These are phyloP conservation scores for Villa cingulata DNA, from an alignment of 2,888 invertebrate species.

Conservation along the genomic window DNA sequence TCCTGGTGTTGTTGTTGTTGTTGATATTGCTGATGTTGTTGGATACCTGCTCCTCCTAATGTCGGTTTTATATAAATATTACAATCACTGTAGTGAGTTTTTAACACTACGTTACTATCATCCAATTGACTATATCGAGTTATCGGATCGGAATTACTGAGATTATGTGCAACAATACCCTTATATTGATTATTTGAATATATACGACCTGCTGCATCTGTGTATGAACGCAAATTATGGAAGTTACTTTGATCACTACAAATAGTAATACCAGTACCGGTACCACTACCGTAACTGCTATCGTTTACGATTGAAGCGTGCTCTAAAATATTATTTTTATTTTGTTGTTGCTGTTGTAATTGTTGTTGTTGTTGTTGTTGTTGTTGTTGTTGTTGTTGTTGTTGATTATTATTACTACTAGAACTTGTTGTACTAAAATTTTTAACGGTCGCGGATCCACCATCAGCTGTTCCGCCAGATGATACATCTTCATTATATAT, in stretches of 20 bases:
- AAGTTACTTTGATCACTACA: conserved; percentile 17
- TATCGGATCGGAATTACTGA: conserved; percentile 25
- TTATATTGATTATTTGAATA: conserved; percentile 17
- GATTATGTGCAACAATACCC: conserved; percentile 19
- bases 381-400: conserved; percentile 10
- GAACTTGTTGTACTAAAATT: not conserved
- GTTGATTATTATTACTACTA: not conserved
- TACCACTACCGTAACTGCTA: conserved; percentile 18
- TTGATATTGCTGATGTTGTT: not conserved
- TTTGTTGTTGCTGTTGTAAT: conserved; percentile 12
- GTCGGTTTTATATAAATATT: conserved; percentile 28
- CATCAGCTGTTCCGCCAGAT: conserved; percentile 6
- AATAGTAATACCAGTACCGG: conserved; percentile 14
- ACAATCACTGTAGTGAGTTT: conserved; percentile 33
- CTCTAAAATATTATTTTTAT: conserved; percentile 14
- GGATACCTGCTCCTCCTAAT: conserved; percentile 1
- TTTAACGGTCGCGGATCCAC: conserved; percentile 4
- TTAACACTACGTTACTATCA: conserved; percentile 21
- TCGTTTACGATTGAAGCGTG: conserved; percentile 17
- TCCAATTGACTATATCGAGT: conserved; percentile 20
- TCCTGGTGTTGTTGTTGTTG: not conserved
- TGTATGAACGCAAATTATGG: conserved; percentile 12
- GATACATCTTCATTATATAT: conserved; percentile 11
- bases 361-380: conserved; percentile 11
- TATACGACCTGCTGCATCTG: conserved; percentile 13